phyloP scores from a whole-genome alignment of 1,140 invertebrate species.

The Anagrus nilaparvatae region DNA sequence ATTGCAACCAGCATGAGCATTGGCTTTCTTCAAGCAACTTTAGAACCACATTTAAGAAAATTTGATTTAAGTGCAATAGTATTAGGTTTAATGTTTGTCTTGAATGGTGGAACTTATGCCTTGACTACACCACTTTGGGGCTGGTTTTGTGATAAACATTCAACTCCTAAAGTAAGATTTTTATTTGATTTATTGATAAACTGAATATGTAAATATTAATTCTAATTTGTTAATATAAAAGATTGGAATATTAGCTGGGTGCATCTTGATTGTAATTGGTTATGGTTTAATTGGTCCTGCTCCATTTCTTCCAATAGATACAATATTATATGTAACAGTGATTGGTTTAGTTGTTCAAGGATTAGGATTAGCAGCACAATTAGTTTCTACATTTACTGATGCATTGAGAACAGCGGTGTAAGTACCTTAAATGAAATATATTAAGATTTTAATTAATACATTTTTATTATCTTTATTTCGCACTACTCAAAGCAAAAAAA shows the following conservation, averaged over 20 bases:
- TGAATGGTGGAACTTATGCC: conserved; percentile 78
- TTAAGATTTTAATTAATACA: not conserved
- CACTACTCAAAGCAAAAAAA: not conserved
- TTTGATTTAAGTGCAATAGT: conserved; percentile 63
- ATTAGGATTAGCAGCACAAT: conserved; percentile 66
- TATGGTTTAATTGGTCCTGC: conserved; percentile 67
- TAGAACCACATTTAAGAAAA: conserved; percentile 71
- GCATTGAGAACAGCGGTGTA: conserved; percentile 66
- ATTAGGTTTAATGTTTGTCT: conserved; percentile 76
- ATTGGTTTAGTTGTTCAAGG: conserved; percentile 64
- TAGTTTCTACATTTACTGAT: conserved; percentile 73
- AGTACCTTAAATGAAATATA: conserved; percentile 34
- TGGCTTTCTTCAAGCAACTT: conserved; percentile 69
- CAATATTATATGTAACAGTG: conserved; percentile 56
- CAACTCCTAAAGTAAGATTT: conserved; percentile 48
- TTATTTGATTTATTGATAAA: conserved; percentile 8
- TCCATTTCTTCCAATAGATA: conserved; percentile 55
- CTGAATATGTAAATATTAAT: conserved; percentile 1
- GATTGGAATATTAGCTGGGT: conserved; percentile 56
- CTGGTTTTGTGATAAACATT: conserved; percentile 59
- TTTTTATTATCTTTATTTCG: too few relatives aligned
- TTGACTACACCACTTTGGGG: conserved; percentile 72
- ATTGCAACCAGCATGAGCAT: conserved; percentile 69
- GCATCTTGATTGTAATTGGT: conserved; percentile 52
- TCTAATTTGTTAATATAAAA: too few relatives aligned